Base-by-base conservation (phyloP, 2,113 vertebrate species). In the Scolopax mira region DNA sequence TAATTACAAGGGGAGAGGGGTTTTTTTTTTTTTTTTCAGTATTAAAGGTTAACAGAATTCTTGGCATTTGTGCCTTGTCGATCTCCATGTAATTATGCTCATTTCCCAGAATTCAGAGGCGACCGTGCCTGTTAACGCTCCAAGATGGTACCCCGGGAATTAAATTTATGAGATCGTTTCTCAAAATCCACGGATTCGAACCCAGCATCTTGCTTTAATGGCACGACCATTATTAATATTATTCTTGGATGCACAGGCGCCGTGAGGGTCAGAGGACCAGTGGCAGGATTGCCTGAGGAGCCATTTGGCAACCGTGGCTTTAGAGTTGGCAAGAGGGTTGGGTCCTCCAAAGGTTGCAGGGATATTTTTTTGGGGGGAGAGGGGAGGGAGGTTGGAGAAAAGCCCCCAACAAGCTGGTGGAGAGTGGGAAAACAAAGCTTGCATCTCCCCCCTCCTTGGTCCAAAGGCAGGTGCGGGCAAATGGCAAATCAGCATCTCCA, bases 11-110 rank as follows among this genome's bases (percentile, higher is more conserved):
- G 96, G 96, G 97, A 96, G 96, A 98, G 89, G 41, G 41, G 5
- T 42, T 42, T 42, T 42, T 42, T 46, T 46, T 46, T 46, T 41
- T 97, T 98, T 98, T 98, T 97, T 97, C 98, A 93, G 96, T 98
- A 98, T 96, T 98, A 98, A 98, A 98, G 98, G 98, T 98, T 98
- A 98, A 98, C 98, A 98, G 98, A 98, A 98, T 98, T 98, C 98
- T 98, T 98, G 98, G 98, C 98, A 98, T 98, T 98, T 98, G 97
- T 98, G 98, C 97, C 97, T 92, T 98, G 98, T 98, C 98, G 98
- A 98, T 98, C 98, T 98, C 97, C 97, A 96, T 98, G 97, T 98
- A 98, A 98, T 98, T 98, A 98, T 98, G 95, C 97, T 98, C 97
- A 96, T 97, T 98, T 98, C 98, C 98, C 97, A 98, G 98, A 98